These are phyloP conservation scores for Dendrocincla tyrannina DNA, from an alignment of 2,797 vertebrate genomes.

Conservation along the genomic window DNA sequence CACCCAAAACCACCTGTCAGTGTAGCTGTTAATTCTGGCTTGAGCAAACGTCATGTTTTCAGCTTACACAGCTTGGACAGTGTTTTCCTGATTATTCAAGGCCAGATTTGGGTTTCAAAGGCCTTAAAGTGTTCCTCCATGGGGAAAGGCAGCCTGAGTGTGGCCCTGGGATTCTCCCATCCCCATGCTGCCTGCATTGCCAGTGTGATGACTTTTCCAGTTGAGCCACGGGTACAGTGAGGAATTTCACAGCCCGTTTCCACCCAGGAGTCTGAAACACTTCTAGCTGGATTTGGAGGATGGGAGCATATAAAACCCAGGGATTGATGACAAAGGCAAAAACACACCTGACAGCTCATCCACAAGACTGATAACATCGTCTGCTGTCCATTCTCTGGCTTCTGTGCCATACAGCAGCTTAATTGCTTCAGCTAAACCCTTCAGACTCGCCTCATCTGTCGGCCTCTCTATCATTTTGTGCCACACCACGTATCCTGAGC, in stretches of 20 bases:
- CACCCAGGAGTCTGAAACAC: neutral
- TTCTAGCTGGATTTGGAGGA: neutral
- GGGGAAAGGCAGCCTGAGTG: neutral
- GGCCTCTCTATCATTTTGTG: slow-evolving; percentile 80
- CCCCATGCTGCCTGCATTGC: neutral
- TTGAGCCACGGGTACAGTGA: neutral
- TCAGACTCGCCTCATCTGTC: slow-evolving; percentile 80
- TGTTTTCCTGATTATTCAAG: neutral
- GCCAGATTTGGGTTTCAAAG: neutral
- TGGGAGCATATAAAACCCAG: neutral
- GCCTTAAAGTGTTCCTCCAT: neutral
- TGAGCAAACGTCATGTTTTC: neutral
- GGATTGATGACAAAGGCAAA: neutral
- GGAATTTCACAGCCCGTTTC: neutral
- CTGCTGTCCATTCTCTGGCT: slow-evolving; percentile 80
- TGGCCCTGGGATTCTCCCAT: neutral
- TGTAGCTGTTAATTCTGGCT: neutral
- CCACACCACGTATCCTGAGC: slow-evolving; percentile 84
- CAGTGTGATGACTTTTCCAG: neutral
- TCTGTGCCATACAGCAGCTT: slow-evolving; percentile 78
- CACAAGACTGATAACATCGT: slow-evolving; percentile 83
- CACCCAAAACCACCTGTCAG: neutral
- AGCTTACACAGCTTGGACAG: neutral
- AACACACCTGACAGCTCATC: slow-evolving; percentile 87
- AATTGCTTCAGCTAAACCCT: slow-evolving; percentile 83